Percentiles rank a stretch among this genome's conserved stretches.
phyloP scores from a whole-genome alignment of 2,888 invertebrate genomes.

The Cheilosia scutellata region DNA sequence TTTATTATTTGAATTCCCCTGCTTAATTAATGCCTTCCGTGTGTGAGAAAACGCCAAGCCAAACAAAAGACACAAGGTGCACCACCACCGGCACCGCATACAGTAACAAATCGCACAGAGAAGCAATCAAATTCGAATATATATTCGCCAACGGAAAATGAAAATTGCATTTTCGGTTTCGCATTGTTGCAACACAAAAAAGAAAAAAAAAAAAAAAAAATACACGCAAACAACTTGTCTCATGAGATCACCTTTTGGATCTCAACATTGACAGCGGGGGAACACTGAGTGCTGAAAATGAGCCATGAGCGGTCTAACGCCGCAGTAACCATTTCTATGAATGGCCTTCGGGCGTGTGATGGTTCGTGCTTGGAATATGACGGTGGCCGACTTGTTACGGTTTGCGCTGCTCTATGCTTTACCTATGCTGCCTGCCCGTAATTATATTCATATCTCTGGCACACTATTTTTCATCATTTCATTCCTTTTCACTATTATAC shows the following conservation, averaged over 20 bases:
- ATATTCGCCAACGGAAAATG: slow-evolving; percentile 51
- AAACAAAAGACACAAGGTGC: slow-evolving; percentile 56
- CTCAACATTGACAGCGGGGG: slow-evolving; percentile 35
- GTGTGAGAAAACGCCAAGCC: slow-evolving; percentile 53
- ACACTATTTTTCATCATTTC: slow-evolving; percentile 34
- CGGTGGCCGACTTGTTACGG: slow-evolving; percentile 70
- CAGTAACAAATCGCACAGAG: slow-evolving; percentile 10
- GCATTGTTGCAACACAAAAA: slow-evolving; percentile 60
- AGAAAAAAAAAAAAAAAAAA: slow-evolving; percentile 5
- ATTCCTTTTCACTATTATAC: slow-evolving; percentile 24
- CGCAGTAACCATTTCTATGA: slow-evolving; percentile 53
- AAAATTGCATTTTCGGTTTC: slow-evolving; percentile 70
- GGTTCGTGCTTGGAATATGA: slow-evolving; percentile 68
- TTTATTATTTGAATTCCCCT: slow-evolving; percentile 39
- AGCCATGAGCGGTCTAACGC: slow-evolving; percentile 16
- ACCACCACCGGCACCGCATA: slow-evolving; percentile 10
- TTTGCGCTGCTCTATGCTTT: slow-evolving; percentile 57
- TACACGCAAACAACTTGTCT: slow-evolving; percentile 45
- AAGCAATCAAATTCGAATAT: slow-evolving; percentile 56
- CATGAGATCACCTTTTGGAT: slow-evolving; percentile 68
- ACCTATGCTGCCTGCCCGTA: slow-evolving; percentile 25
- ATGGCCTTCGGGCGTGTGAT: slow-evolving; percentile 74
- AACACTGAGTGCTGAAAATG: slow-evolving; percentile 8
- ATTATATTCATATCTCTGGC: slow-evolving; percentile 47
- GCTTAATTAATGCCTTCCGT: slow-evolving; percentile 69